Evolutionary conservation across 2,113 vertebrate genomes (phyloP).

Genomic region (Etia nguti): DNA sequence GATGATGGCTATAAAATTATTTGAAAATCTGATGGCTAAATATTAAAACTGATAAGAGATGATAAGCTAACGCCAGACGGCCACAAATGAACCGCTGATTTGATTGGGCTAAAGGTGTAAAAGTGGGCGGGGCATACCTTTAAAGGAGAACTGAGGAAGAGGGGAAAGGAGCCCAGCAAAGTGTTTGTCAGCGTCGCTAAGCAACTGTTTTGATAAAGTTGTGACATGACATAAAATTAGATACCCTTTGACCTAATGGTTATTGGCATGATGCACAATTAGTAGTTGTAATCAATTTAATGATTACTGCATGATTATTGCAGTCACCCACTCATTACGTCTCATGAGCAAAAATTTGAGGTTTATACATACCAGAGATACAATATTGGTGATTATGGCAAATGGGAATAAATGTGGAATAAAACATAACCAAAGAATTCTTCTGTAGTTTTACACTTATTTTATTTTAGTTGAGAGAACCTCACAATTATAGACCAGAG

Average conservation of each 20-base stretch:
- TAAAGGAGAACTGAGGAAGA: not conserved
- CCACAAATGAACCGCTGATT: not conserved
- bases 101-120: not conserved
- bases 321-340: not conserved
- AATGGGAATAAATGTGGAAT: not conserved
- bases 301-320: not conserved
- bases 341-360: not conserved
- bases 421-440: not conserved
- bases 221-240: not conserved
- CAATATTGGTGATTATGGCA: not conserved
- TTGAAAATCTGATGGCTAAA: not conserved
- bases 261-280: not conserved
- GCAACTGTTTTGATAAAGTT: not conserved
- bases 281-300: not conserved
- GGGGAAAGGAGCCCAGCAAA: not conserved
- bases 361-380: not conserved
- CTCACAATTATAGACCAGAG: not conserved
- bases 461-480: not conserved
- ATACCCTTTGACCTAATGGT: not conserved
- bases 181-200: not conserved
- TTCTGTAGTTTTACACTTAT: not conserved
- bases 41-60: not conserved
- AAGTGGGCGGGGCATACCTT: not conserved
- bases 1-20: not conserved
- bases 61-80: not conserved